Base-by-base conservation (phyloP, 2,888 invertebrate genomes). In the Sinopyrophorus schimmeli region DNA sequence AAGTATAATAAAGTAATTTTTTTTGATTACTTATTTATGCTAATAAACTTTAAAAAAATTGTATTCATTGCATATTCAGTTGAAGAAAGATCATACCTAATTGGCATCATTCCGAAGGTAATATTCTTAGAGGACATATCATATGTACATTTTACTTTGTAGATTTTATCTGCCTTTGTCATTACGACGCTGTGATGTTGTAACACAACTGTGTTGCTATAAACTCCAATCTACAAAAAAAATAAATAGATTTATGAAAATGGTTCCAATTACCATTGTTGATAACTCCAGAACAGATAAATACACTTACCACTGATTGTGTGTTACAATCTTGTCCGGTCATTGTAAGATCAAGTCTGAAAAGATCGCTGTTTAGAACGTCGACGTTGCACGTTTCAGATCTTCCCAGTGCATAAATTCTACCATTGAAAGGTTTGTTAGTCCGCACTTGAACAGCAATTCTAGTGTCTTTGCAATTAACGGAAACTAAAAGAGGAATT, bases 91-190 rank as follows among this genome's bases (percentile, higher is more conserved):
- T 35, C 76, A 71, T 70, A 86, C 86, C 89, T 86, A 75, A 94
- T 92, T 56, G 94, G 94, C 87, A 93, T 92, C 93, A 94, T 93
- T 77, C 94, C 94, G 77, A 94, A 94, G 20, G 94, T 93, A 63
- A 94, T 92, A 74, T 94, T 94, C 80, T 92, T 92, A 11, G 94
- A 92, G 58, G 92, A 91, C 89, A 94, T 94, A 72, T 94, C 94
- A 74, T 94, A 94, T 3, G 94, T 94, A 70, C 94, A 94, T 72
- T 94, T 92, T 49, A 94, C 92, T 78, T 93, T 94, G 81, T 94
- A 94, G 70, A 94, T 93, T 74, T 94, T 94, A 72, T 94, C 94
- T 2, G 93, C 93, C 73, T 94, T 94, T 43, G 94, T 94, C 92
- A 94, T 93, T 20, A 94, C 94, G 15, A 94, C 92, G 70, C 92